phyloP scores from a whole-genome alignment of 2,888 invertebrate genomes.

The Sceliomorpha sp. region DNA sequence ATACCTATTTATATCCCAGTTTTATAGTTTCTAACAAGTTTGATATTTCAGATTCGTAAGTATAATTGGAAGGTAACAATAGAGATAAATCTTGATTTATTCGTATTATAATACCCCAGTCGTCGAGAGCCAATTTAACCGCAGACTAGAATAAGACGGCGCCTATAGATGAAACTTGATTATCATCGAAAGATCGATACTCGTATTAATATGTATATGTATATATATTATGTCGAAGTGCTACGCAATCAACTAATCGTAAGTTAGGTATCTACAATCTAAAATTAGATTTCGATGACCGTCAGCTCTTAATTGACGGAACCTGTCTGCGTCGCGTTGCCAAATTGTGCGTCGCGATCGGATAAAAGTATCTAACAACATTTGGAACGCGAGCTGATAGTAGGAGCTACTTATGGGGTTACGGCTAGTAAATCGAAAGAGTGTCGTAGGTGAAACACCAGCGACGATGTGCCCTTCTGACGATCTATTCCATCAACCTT shows the following conservation, averaged over 20 bases:
- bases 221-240: constrained; percentile 51
- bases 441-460: constrained; percentile 30
- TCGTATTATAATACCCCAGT: no score
- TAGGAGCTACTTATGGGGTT: constrained; percentile 68
- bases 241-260: constrained; percentile 53
- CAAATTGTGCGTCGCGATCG: constrained; percentile 39
- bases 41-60: no score
- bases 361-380: constrained; percentile 22
- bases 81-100: no score
- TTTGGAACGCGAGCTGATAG: constrained; percentile 60
- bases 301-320: constrained; percentile 47
- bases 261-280: constrained; percentile 54
- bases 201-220: constrained; percentile 46
- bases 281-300: constrained; percentile 54
- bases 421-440: constrained; percentile 69
- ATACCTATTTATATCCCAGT: no score
- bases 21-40: no score
- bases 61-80: no score
- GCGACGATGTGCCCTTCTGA: constrained; percentile 13
- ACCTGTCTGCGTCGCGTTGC: constrained; percentile 21
- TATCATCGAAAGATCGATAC: constrained; percentile 48
- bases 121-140: no score
- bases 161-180: constrained; percentile 50
- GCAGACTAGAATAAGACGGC: constrained; percentile 28
- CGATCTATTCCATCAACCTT: constrained; percentile 25